These are phyloP conservation scores for Formica selysi DNA, from an alignment of 1,140 invertebrate genomes.

Conservation along the genomic window DNA sequence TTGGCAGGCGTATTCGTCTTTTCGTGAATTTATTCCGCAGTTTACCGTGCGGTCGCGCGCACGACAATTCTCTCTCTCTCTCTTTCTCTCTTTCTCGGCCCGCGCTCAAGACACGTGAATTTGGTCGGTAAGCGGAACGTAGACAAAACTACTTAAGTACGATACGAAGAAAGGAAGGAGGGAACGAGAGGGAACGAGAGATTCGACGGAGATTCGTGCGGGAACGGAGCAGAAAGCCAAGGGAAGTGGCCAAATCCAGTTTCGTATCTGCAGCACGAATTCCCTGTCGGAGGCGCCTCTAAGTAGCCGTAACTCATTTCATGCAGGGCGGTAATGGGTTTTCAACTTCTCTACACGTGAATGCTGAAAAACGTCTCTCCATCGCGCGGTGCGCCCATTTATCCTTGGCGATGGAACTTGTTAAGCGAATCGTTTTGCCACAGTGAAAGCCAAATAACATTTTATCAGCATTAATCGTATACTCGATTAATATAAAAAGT, in stretches of 20 bases:
- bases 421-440: constrained; percentile 37
- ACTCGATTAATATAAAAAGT: constrained; percentile 16
- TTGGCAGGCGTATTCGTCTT: constrained; percentile 71
- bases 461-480: constrained; percentile 16
- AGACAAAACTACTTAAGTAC: constrained; percentile 72
- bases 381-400: constrained; percentile 18
- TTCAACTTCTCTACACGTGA: constrained; percentile 63
- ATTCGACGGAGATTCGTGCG: constrained; percentile 51
- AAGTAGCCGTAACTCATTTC: constrained; percentile 71
- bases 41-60: constrained; percentile 36
- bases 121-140: constrained; percentile 58
- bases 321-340: constrained; percentile 63
- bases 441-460: neutral
- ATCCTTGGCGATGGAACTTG: constrained; percentile 21
- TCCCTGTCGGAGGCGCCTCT: constrained; percentile 51
- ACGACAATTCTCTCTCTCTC: neutral
- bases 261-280: constrained; percentile 63
- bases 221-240: neutral
- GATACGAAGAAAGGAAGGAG: neutral
- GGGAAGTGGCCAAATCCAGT: constrained; percentile 50
- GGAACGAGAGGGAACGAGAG: constrained; percentile 2
- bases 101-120: constrained; percentile 7
- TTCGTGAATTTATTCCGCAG: constrained; percentile 73
- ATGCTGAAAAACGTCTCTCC: constrained; percentile 66
- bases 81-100: neutral